Conservation (phyloP, 2,797 vertebrate species). For the Ambastaia sidthimunki region DNA sequence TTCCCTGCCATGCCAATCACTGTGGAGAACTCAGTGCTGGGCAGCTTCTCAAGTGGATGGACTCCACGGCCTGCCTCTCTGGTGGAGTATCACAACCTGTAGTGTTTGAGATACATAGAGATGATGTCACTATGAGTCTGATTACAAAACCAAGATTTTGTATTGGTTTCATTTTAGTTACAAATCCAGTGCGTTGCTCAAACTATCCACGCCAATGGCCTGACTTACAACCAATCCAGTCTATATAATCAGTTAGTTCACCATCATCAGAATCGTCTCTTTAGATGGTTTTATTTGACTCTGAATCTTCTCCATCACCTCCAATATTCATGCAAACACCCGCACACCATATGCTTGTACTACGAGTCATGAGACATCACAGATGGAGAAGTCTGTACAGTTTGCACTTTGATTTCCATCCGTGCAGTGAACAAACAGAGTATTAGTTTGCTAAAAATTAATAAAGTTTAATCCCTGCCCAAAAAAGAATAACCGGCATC, state of each 20-base stretch:
- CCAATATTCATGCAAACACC: slow-evolving; percentile 12
- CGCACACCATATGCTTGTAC: slow-evolving; percentile 28
- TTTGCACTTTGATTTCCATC: slow-evolving; percentile 23
- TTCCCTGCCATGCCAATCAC: slow-evolving; percentile 94
- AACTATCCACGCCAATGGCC: not conserved
- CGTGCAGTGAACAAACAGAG: slow-evolving; percentile 18
- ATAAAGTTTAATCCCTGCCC: not conserved
- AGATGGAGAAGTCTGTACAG: slow-evolving; percentile 29
- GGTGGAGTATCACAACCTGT: slow-evolving; percentile 69
- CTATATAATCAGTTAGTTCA: not conserved
- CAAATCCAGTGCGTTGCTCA: not conserved
- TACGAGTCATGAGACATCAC: slow-evolving; percentile 30
- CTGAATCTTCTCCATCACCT: slow-evolving; percentile 13
- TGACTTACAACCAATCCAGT: not conserved
- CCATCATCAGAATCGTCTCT: not conserved
- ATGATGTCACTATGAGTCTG: not conserved
- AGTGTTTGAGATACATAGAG: not conserved
- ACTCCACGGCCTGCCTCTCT: slow-evolving; percentile 93
- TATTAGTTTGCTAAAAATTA: not conserved
- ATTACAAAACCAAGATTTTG: not conserved
- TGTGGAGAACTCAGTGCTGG: slow-evolving; percentile 87
- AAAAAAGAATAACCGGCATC: too few relatives aligned
- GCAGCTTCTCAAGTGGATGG: slow-evolving; percentile 98
- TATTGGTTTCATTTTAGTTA: not conserved
- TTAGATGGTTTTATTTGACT: slow-evolving; percentile 2